phyloP scores from a whole-genome alignment of 2,888 invertebrate species.

The Drosophila phalerata region DNA sequence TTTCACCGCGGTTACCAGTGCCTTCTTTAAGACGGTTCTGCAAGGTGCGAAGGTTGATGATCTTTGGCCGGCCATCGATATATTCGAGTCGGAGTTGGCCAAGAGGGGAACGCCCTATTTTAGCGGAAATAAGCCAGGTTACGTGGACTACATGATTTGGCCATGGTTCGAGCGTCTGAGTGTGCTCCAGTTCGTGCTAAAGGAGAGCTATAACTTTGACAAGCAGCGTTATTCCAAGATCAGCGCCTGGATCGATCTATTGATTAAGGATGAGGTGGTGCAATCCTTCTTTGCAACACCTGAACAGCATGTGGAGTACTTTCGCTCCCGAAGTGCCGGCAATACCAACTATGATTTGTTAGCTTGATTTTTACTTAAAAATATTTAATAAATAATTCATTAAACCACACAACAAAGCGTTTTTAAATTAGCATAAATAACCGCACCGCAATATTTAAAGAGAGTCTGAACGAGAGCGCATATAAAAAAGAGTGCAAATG shows the following conservation, averaged over 20 bases:
- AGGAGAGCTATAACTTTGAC: slow-evolving; percentile 86
- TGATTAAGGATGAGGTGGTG: slow-evolving; percentile 90
- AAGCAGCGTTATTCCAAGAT: slow-evolving; percentile 52
- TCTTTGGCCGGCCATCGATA: slow-evolving; percentile 86
- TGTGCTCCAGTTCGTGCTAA: slow-evolving; percentile 87
- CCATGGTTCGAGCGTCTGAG: slow-evolving; percentile 90
- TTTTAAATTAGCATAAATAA: slow-evolving; percentile 35
- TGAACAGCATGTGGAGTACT: slow-evolving; percentile 91
- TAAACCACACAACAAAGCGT: slow-evolving; percentile 50
- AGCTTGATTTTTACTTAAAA: not conserved
- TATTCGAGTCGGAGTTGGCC: slow-evolving; percentile 89
- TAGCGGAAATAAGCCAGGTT: slow-evolving; percentile 90
- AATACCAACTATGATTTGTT: slow-evolving; percentile 86
- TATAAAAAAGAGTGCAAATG: not conserved
- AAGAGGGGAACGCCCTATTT: slow-evolving; percentile 89
- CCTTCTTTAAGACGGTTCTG: slow-evolving; percentile 74
- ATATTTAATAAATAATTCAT: slow-evolving; percentile 3
- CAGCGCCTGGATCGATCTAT: slow-evolving; percentile 72
- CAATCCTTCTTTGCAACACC: slow-evolving; percentile 89
- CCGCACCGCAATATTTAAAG: not conserved
- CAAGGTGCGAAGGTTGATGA: slow-evolving; percentile 42
- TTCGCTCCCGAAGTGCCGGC: slow-evolving; percentile 88
- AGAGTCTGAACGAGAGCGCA: slow-evolving; percentile 7
- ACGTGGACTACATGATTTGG: slow-evolving; percentile 94
- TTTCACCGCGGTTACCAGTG: slow-evolving; percentile 71